phyloP scores from a whole-genome alignment of 1,140 invertebrate species.

The Drosophila bocqueti region DNA sequence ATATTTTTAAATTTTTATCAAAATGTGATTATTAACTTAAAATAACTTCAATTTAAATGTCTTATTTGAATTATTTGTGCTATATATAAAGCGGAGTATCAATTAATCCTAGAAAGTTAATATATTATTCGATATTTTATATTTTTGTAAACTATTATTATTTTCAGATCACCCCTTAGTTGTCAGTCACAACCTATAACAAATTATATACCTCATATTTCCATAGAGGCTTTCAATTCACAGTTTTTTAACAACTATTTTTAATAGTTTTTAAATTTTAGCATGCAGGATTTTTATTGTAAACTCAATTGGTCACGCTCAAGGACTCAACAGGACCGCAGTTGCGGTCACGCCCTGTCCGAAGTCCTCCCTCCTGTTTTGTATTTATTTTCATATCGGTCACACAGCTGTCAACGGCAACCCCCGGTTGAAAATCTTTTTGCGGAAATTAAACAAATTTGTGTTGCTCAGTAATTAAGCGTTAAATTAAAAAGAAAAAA shows the following conservation, averaged over 20 bases:
- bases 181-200: background rate
- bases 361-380: background rate
- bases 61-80: no score
- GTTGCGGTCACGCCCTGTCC: conserved; percentile 30
- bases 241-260: conserved; percentile 1
- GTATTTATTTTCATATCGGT: conserved; percentile 6
- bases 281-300: background rate
- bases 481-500: conserved; percentile 32
- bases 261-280: conserved; percentile 25
- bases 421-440: conserved; percentile 8
- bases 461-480: conserved; percentile 43
- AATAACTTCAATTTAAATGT: background rate
- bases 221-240: background rate
- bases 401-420: conserved; percentile 41
- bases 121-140: background rate
- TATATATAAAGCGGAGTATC: no score
- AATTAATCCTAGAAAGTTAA: background rate
- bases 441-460: conserved; percentile 57
- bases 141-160: background rate
- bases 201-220: background rate
- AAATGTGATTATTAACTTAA: background rate
- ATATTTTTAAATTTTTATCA: no score
- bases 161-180: background rate
- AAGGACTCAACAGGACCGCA: conserved; percentile 37
- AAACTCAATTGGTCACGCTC: conserved; percentile 36